phyloP scores from a whole-genome alignment of 2,113 vertebrate species.

The Saccopteryx leptura region DNA sequence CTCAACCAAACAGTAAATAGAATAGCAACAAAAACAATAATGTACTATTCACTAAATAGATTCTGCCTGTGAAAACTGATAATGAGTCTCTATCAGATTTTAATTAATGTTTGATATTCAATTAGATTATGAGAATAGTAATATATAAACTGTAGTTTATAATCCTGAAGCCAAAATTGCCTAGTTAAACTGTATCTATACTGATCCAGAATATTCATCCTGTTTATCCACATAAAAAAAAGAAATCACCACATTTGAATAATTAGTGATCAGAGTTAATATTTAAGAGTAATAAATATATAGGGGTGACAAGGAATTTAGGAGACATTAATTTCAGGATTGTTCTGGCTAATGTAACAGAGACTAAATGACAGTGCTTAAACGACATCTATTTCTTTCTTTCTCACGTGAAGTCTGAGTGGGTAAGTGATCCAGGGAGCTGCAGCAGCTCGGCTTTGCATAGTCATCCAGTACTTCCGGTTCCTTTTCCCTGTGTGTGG shows the following conservation, averaged over 20 bases:
- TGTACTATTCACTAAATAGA: neutral
- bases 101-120: slow-evolving; percentile 36
- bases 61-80: neutral
- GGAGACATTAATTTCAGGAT: neutral
- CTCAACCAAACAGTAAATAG: neutral
- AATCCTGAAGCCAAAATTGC: neutral
- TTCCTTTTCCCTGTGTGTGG: neutral
- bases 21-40: neutral
- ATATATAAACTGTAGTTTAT: neutral
- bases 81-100: slow-evolving; percentile 10
- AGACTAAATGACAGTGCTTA: neutral
- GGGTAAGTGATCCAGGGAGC: neutral
- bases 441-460: neutral
- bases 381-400: neutral
- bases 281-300: slow-evolving; percentile 12
- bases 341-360: neutral
- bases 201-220: neutral
- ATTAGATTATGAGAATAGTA: slow-evolving; percentile 14
- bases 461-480: neutral
- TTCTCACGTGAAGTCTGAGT: neutral
- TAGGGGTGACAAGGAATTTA: neutral
- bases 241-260: neutral
- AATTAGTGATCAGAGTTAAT: neutral
- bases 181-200: neutral
- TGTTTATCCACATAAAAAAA: slow-evolving; percentile 42